Conservation (phyloP, 2,888 invertebrate species). For the Tipula vernalis region DNA sequence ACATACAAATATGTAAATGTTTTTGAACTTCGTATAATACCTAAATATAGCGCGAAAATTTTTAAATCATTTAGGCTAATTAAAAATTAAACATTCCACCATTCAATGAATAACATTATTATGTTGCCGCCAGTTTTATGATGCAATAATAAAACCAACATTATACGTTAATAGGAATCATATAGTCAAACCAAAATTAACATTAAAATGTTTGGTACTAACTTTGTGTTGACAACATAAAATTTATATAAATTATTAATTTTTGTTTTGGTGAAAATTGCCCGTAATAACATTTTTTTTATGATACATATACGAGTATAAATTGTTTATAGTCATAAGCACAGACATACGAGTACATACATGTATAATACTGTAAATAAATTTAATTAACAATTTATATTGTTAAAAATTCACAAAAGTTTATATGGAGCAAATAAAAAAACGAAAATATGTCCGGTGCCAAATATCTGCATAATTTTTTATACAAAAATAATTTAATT, state of each 20-base stretch:
- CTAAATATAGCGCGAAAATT: too few species aligned
- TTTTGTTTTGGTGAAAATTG: neutral
- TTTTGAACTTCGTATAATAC: too few species aligned
- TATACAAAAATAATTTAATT: neutral
- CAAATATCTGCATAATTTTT: neutral
- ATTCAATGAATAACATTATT: too few species aligned
- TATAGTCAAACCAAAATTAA: neutral
- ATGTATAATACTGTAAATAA: neutral
- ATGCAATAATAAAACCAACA: too few species aligned
- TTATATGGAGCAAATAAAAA: neutral
- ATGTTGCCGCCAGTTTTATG: too few species aligned
- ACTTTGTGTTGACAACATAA: neutral
- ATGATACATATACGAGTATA: neutral
- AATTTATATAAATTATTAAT: neutral
- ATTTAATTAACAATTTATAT: neutral
- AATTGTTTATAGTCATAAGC: neutral
- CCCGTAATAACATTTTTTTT: neutral
- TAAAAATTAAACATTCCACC: too few species aligned
- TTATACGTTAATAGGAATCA: too few species aligned
- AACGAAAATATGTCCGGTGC: neutral
- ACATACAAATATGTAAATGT: too few species aligned
- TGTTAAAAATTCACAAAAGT: neutral
- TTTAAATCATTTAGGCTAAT: too few species aligned
- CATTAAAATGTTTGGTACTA: neutral
- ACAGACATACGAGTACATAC: neutral